Conservation (phyloP, 1,140 invertebrate species). For the Coelopa frigida region DNA sequence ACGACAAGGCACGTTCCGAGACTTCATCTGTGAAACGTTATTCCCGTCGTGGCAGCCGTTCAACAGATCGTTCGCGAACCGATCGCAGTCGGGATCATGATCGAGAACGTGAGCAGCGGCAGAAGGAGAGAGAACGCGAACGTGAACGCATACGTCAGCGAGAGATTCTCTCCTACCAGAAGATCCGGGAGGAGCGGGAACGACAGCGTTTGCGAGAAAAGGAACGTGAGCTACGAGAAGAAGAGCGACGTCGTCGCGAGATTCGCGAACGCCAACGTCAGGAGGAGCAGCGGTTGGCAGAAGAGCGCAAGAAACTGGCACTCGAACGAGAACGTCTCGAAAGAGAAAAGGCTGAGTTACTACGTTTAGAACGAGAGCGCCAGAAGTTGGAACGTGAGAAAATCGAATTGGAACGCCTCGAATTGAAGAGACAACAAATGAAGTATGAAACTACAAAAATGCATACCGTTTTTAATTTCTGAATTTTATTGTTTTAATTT, state of each 20-base stretch:
- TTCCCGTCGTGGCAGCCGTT: constrained; percentile 14
- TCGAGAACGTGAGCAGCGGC: constrained; percentile 34
- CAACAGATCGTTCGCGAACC: too few species aligned
- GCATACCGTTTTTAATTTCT: too few species aligned
- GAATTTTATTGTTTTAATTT: too few species aligned
- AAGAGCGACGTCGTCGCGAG: constrained; percentile 66
- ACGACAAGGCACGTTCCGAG: constrained; percentile 20
- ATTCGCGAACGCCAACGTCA: constrained; percentile 70
- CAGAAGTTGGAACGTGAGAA: constrained; percentile 75
- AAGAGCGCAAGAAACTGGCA: constrained; percentile 68
- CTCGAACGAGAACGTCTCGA: constrained; percentile 70
- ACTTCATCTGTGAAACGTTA: constrained; percentile 4
- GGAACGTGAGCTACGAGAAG: constrained; percentile 68
- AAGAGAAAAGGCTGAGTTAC: constrained; percentile 70
- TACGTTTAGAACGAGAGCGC: constrained; percentile 71
- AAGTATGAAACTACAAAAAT: constrained; percentile 46
- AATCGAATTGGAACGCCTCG: constrained; percentile 72
- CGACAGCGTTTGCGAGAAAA: constrained; percentile 67
- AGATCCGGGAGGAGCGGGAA: constrained; percentile 64
- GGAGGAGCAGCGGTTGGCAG: constrained; percentile 70
- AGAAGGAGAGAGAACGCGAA: constrained; percentile 30
- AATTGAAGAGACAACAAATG: constrained; percentile 69
- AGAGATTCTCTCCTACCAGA: constrained; percentile 40
- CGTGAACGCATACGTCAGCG: constrained; percentile 24
- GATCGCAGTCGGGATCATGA: constrained; percentile 28